Evolutionary conservation across 1,140 invertebrate species (phyloP), one percentile per base, ranked within the genome.

Genomic region (Ctenoplectra terminalis): DNA sequence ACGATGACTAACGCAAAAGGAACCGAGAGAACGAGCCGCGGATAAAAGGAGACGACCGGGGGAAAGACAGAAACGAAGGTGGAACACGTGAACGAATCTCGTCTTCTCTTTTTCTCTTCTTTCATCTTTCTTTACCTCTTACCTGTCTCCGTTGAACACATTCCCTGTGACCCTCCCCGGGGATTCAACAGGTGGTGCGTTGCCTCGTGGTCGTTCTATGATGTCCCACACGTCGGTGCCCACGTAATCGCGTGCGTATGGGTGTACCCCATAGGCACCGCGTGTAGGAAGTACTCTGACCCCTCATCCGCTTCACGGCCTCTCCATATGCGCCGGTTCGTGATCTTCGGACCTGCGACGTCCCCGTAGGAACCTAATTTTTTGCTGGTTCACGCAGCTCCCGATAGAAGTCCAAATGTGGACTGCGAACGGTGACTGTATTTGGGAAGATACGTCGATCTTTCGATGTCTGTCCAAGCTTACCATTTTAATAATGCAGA

Each of bases 211-310:
- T 43, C 58, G 56, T 71, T 72, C 77, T 61, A 63, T 50, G 75
- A 67, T 88, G 86, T 88, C 86, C 83, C 82, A 87, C 82, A 85
- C 86, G 56, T 70, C 67, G 31, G 34, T 87, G 83, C 86, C 86
- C 79, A 88, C 86, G 79, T 88, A 88, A 80, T 77, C 72, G 70
- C 63, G 81, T 46, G 78, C 86, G 71, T 75, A 88, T 88, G 78
- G 50, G 60, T 86, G 63, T 84, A 88, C 50, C 84, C 69, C 60
- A 88, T 84, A 34, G 70, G 56, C 83, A 73, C 56, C 67, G 71
- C 58, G 81, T 88, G 85, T 89, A 89, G 88, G 88, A 89, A 89
- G 86, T 89, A 89, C 84, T 81, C 72, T 89, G 88, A 89, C 88
- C 88, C 88, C 79, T 89, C 88, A 89, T 89, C 88, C 86, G 88